Evolutionary conservation across 2,113 vertebrate genomes (phyloP).

Genomic region (Bos indicus): DNA sequence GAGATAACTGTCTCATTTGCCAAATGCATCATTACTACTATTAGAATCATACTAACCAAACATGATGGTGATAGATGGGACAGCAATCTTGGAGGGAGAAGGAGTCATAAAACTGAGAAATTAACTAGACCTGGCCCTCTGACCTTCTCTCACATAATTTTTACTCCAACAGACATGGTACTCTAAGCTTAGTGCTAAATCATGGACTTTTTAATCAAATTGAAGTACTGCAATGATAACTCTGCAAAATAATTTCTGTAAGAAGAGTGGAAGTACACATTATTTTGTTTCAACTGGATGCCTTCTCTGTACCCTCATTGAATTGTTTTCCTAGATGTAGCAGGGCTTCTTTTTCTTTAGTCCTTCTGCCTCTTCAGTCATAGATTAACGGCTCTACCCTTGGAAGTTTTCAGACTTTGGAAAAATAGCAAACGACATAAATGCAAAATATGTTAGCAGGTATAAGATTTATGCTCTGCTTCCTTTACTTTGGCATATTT

Average conservation of each 20-base stretch:
- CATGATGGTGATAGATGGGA: neutral
- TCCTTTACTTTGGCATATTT: slow-evolving; percentile 54
- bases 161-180: neutral
- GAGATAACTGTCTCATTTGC: neutral
- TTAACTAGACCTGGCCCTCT: neutral
- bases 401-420: slow-evolving; percentile 51
- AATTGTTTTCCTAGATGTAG: neutral
- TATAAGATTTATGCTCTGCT: slow-evolving; percentile 44
- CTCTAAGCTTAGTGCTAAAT: neutral
- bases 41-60: neutral
- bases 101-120: neutral
- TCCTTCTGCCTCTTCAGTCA: slow-evolving; percentile 4
- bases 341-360: neutral
- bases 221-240: neutral
- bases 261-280: neutral
- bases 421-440: slow-evolving; percentile 56
- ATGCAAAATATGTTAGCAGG: slow-evolving; percentile 27
- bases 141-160: neutral
- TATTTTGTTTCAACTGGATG: neutral
- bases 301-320: neutral
- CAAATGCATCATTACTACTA: neutral
- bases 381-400: slow-evolving; percentile 34
- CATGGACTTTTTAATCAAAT: neutral
- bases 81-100: neutral
- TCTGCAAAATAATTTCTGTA: neutral